Percentiles rank a stretch among this genome's conserved stretches.
phyloP scores from a whole-genome alignment of 1,140 invertebrate species.

The Drosophila willistoni region DNA sequence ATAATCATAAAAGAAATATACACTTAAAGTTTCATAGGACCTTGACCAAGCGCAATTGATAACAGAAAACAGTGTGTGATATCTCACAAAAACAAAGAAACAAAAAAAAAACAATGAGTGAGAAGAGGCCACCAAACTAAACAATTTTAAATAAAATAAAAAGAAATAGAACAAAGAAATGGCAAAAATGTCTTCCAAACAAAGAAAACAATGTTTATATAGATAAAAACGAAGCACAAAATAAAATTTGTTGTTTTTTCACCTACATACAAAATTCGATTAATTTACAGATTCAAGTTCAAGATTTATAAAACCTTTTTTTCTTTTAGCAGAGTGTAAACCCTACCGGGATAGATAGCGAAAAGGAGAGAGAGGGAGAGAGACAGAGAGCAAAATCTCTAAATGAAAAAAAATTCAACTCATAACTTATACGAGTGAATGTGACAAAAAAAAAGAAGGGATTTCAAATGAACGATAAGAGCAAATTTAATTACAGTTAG shows the following conservation, averaged over 20 bases:
- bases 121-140: background rate
- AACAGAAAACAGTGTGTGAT: constrained; percentile 7
- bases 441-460: background rate
- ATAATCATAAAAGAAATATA: background rate
- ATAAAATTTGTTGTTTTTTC: no score
- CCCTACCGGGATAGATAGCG: background rate
- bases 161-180: background rate
- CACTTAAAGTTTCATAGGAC: constrained; percentile 13
- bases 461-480: constrained; percentile 13
- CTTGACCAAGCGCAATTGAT: constrained; percentile 45
- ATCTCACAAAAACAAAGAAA: background rate
- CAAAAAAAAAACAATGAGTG: background rate
- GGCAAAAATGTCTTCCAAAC: background rate
- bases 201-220: background rate
- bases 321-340: no score
- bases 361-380: background rate
- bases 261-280: no score
- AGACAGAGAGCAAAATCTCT: background rate
- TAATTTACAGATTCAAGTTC: no score
- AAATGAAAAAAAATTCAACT: background rate
- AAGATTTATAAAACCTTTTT: no score
- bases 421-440: background rate
- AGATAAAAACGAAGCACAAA: background rate
- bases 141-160: no score
- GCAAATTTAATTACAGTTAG: constrained; percentile 19